phyloP scores from a whole-genome alignment of 2,888 invertebrate genomes.

The Rhogogaster chlorosoma region DNA sequence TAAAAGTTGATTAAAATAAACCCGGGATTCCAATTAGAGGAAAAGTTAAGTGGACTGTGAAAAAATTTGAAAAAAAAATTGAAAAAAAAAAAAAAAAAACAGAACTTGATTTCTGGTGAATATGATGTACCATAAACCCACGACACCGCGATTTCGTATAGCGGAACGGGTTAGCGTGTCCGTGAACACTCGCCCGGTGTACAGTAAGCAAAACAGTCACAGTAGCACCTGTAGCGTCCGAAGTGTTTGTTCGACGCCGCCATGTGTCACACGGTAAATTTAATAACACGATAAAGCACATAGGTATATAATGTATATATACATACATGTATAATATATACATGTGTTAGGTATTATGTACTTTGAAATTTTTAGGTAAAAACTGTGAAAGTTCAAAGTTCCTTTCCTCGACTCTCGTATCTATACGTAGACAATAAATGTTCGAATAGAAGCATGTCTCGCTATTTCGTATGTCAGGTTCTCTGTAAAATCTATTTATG shows the following conservation, averaged over 20 bases:
- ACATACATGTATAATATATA: not conserved
- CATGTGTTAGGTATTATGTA: not conserved
- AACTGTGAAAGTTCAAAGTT: not conserved
- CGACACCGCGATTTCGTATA: constrained; percentile 75
- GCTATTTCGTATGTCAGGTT: not conserved
- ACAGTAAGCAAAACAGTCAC: constrained; percentile 70
- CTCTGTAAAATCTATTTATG: not conserved
- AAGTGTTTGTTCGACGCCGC: constrained; percentile 68
- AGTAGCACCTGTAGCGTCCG: constrained; percentile 72
- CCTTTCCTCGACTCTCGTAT: no score
- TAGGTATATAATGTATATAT: not conserved
- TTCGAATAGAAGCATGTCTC: not conserved
- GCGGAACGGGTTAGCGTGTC: constrained; percentile 75
- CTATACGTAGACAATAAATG: no score
- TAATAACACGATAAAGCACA: not conserved
- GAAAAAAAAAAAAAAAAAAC: not conserved
- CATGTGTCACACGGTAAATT: constrained; percentile 73
- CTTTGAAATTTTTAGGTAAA: not conserved
- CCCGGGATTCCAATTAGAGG: not conserved
- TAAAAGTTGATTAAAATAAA: not conserved
- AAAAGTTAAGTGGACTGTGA: not conserved
- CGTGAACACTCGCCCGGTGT: constrained; percentile 73
- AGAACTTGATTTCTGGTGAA: constrained; percentile 23
- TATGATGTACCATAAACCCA: constrained; percentile 77
- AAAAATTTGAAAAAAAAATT: not conserved